A percentile compares a stretch with the other conserved stretches of the same genome.
Conservation (phyloP, 2,113 vertebrate species). For the Pogona vitticeps region DNA sequence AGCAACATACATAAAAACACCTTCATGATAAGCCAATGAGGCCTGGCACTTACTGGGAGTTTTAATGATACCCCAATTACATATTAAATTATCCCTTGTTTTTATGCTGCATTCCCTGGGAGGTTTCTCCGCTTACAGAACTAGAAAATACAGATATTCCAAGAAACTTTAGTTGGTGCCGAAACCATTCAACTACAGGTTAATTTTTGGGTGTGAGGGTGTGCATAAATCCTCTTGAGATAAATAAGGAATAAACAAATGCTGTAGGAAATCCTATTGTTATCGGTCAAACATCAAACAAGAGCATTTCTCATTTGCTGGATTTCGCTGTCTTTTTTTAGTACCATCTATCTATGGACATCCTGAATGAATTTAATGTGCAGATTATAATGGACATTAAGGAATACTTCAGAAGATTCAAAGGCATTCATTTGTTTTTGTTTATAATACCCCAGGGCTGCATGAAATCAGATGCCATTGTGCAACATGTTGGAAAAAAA, state of each 20-base stretch:
- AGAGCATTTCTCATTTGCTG: neutral
- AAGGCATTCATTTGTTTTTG: neutral
- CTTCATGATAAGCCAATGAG: too few relatives aligned
- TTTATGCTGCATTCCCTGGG: too few relatives aligned
- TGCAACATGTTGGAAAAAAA: slow-evolving; percentile 3
- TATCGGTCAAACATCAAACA: neutral
- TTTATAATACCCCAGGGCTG: neutral
- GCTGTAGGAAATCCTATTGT: neutral
- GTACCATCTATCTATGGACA: neutral
- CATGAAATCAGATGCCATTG: slow-evolving; percentile 10
- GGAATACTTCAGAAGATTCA: slow-evolving; percentile 3
- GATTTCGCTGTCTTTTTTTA: neutral
- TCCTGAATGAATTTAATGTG: neutral
- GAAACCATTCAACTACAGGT: too few relatives aligned
- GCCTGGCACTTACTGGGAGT: too few relatives aligned
- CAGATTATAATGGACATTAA: neutral
- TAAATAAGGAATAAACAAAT: neutral
- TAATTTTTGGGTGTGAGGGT: neutral
- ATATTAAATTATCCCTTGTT: too few relatives aligned
- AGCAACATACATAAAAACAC: too few relatives aligned
- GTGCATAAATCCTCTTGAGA: neutral
- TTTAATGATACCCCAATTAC: too few relatives aligned
- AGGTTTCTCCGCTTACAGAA: too few relatives aligned
- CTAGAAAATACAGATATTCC: too few relatives aligned
- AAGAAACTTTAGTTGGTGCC: too few relatives aligned